Conservation (phyloP, 1,140 invertebrate genomes). For the Atopsyche davidsoni region DNA sequence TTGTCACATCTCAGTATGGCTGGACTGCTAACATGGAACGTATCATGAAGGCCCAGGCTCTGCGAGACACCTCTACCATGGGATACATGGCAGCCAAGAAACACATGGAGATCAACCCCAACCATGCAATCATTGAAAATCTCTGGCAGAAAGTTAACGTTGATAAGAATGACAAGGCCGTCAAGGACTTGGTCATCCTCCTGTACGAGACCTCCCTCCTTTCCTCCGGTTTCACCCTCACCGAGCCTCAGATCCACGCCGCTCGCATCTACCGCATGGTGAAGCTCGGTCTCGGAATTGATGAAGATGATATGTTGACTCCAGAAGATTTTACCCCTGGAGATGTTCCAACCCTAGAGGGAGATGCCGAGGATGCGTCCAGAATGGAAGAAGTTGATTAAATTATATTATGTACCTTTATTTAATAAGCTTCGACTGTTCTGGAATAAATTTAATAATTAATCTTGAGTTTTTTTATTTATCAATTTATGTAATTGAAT, state of each 20-base stretch:
- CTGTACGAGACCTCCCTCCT: constrained; percentile 79
- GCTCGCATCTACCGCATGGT: constrained; percentile 72
- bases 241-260: constrained; percentile 72
- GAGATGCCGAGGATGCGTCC: constrained; percentile 86
- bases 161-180: constrained; percentile 90
- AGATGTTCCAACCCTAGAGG: constrained; percentile 71
- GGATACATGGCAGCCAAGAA: constrained; percentile 94
- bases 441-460: no score
- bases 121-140: constrained; percentile 82
- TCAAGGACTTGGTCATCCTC: constrained; percentile 82
- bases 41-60: constrained; percentile 92
- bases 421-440: no score
- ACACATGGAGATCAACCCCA: constrained; percentile 92
- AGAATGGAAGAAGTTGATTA: constrained; percentile 99
- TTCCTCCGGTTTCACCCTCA: constrained; percentile 77
- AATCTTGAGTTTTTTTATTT: no score
- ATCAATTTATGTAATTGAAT: no score
- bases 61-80: constrained; percentile 86
- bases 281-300: constrained; percentile 77
- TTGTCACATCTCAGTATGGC: constrained; percentile 91
- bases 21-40: constrained; percentile 97
- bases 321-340: constrained; percentile 58
- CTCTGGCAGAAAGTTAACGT: constrained; percentile 76
- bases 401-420: no score
- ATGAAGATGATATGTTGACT: constrained; percentile 62